Percentiles rank a stretch among this genome's conserved stretches.
These are phyloP conservation scores for Lagria hirta DNA, from an alignment of 2,888 invertebrate species.

Conservation along the genomic window DNA sequence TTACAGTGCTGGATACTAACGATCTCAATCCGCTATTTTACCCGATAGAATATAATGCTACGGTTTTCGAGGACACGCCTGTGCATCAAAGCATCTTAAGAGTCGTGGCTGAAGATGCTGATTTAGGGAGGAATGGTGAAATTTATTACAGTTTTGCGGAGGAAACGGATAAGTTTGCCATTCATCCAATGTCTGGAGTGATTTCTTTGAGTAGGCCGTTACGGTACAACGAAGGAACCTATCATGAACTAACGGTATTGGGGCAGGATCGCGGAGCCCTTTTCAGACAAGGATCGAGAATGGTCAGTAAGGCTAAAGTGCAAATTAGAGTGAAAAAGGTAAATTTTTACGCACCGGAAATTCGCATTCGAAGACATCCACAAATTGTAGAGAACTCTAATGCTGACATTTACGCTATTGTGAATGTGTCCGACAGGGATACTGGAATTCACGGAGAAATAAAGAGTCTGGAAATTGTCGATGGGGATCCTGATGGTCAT, in stretches of 20 bases:
- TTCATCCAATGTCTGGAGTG: constrained; percentile 90
- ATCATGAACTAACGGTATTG: constrained; percentile 75
- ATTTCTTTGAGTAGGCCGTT: constrained; percentile 81
- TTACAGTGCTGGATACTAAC: constrained; percentile 80
- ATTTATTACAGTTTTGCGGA: constrained; percentile 92
- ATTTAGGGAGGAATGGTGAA: constrained; percentile 93
- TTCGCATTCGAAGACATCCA: constrained; percentile 77
- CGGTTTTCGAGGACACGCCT: constrained; percentile 86
- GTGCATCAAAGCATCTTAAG: constrained; percentile 77
- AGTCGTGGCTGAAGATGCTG: constrained; percentile 92
- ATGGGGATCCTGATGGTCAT: constrained; percentile 87
- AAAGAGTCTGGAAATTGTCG: constrained; percentile 77
- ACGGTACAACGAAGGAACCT: constrained; percentile 67
- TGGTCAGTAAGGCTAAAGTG: constrained; percentile 75
- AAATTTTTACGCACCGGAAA: constrained; percentile 84
- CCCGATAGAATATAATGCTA: constrained; percentile 81
- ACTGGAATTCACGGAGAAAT: constrained; percentile 83
- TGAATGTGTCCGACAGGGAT: constrained; percentile 82
- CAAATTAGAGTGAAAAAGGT: constrained; percentile 76
- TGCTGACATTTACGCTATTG: constrained; percentile 85
- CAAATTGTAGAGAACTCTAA: constrained; percentile 79
- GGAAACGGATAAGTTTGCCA: constrained; percentile 81
- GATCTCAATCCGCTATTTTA: constrained; percentile 94
- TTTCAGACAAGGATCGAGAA: constrained; percentile 56
- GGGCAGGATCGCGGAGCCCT: constrained; percentile 83